Evolutionary conservation across 1,140 invertebrate genomes (phyloP).

Genomic region (Frieseomelitta varia): DNA sequence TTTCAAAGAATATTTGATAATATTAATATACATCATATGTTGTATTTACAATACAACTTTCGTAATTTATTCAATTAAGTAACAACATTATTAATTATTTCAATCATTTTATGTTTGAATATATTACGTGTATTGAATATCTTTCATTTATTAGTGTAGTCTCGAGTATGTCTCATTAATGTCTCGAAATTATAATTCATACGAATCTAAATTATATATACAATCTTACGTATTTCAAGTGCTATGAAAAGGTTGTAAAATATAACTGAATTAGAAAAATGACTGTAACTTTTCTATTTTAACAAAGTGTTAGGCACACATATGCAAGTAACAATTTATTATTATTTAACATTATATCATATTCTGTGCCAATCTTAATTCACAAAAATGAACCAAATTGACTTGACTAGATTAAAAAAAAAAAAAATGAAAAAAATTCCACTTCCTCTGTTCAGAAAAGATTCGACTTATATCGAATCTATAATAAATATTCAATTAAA

Average conservation of each 20-base stretch:
- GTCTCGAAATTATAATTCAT: background rate
- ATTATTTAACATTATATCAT: background rate
- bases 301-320: background rate
- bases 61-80: background rate
- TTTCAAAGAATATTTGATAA: conserved; percentile 21
- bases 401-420: conserved; percentile 35
- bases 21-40: conserved; percentile 8
- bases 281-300: background rate
- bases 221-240: conserved; percentile 15
- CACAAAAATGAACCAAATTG: background rate
- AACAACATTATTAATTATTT: conserved; percentile 2
- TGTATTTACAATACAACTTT: conserved; percentile 2
- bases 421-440: background rate
- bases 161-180: background rate
- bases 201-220: background rate
- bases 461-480: background rate
- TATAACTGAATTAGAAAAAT: background rate
- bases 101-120: background rate
- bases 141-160: background rate
- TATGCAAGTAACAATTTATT: background rate
- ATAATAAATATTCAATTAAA: background rate
- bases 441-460: background rate
- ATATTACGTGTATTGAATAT: background rate
- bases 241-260: background rate
- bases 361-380: background rate